phyloP scores from a whole-genome alignment of 2,113 vertebrate genomes.

The Tricholaema leucomelas region DNA sequence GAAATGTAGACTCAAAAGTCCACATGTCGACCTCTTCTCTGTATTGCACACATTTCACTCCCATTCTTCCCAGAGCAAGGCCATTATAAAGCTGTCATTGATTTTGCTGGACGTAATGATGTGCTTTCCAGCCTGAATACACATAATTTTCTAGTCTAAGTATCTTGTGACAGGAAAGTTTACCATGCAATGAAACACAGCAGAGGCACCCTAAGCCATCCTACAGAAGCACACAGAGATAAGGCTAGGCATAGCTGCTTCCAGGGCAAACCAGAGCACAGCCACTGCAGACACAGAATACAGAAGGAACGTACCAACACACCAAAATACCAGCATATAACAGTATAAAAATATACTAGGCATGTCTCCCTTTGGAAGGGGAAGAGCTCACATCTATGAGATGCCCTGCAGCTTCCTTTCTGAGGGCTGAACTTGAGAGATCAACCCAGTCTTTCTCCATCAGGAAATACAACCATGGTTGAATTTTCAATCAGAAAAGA shows the following conservation, averaged over 20 bases:
- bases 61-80: background rate
- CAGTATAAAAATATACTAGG: background rate
- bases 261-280: rapidly evolving
- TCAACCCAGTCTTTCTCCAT: background rate
- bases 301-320: background rate
- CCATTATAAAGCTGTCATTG: background rate
- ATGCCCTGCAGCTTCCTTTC: background rate
- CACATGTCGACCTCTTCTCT: background rate
- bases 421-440: background rate
- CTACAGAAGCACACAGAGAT: background rate
- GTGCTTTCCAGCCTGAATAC: background rate
- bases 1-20: background rate
- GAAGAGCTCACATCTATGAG: background rate
- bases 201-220: background rate
- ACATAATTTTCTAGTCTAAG: background rate
- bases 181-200: background rate
- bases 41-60: background rate
- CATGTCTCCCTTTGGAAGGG: background rate
- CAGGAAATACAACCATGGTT: background rate
- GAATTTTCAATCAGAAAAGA: background rate
- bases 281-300: background rate
- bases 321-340: background rate
- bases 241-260: background rate
- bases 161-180: background rate
- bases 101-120: background rate